phyloP scores from a whole-genome alignment of 92 coral and sea anemone genomes.

The Epizoanthus illoricatus region DNA sequence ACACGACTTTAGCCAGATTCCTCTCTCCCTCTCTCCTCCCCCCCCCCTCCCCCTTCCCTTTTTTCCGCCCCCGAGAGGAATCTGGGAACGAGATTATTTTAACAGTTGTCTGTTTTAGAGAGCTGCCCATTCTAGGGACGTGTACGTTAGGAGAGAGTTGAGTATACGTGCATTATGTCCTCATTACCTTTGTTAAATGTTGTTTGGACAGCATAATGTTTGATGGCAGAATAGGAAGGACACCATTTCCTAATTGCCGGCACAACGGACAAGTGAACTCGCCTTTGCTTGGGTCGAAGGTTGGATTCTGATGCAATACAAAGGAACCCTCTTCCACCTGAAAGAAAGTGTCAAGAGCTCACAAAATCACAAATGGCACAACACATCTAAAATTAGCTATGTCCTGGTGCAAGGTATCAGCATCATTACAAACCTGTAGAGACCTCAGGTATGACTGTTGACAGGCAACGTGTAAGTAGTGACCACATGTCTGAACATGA shows the following conservation, averaged over 20 bases:
- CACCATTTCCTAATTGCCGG: constrained; percentile 88
- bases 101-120: too few relatives aligned
- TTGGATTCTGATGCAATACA: constrained; percentile 66
- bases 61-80: too few relatives aligned
- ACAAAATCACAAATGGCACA: not conserved
- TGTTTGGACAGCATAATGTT: constrained; percentile 58
- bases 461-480: constrained; percentile 90
- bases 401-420: not conserved
- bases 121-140: not conserved
- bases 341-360: not conserved
- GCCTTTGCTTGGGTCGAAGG: constrained; percentile 79
- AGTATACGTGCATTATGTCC: not conserved
- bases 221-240: constrained; percentile 84
- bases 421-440: constrained; percentile 70
- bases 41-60: too few relatives aligned
- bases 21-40: too few relatives aligned
- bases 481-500: constrained; percentile 97
- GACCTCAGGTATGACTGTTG: constrained; percentile 90
- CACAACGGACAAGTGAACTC: constrained; percentile 97
- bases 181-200: constrained; percentile 54
- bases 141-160: not conserved
- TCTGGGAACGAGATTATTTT: too few relatives aligned
- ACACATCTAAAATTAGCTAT: not conserved
- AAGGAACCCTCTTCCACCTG: constrained; percentile 74
- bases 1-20: too few relatives aligned